Evolutionary conservation across 1,140 invertebrate species (phyloP), one percentile per base, ranked within the genome.

Genomic region (Drosophila nigrodunni): DNA sequence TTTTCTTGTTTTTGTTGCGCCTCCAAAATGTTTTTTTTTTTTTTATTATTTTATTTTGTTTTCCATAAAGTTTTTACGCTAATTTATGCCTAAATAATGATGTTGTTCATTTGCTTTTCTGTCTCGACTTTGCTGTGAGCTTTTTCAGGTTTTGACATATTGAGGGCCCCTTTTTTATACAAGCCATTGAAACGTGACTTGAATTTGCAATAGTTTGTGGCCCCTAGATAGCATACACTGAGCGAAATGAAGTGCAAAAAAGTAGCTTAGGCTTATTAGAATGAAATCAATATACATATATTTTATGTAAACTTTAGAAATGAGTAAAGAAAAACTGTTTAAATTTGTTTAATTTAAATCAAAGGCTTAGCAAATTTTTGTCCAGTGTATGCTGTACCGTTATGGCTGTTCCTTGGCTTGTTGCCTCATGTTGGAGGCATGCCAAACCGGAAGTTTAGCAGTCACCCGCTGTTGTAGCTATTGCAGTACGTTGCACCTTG

Each of bases 401-500:
- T 74, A 55, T 37, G 2, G 13, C 9, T 15, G n/a, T 57, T 21
- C 4, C 13, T 43, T 37, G 62, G 58, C 64, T 50, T 41, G 11
- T 34, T 64, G 30, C 21, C 11, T 7, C 25, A 43, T 43, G 43
- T 15, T 49, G 58, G 67, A 52, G 66, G 82, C 76, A 15, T 65
- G 61, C 41, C 61, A 65, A 72, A 82, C 77, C 74, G 83, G 83
- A 88, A 83, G 82, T 86, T 80, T 41, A 43, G 43, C 21, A 78
- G 72, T 30, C 25, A 30, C 25, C 25, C 52, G 65, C 49, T 70
- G 59, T 74, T 57, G 71, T 65, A 70, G 37, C 69, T 69, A 71
- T 80, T 60, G 67, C 44, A 30, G 46, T 62, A 47, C 69, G 67
- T 85, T 83, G 85, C 85, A 89, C 78, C 86, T 90, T 89, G 78